These are phyloP conservation scores for Microplitis manilae DNA, from an alignment of 2,888 invertebrate genomes.

Conservation along the genomic window DNA sequence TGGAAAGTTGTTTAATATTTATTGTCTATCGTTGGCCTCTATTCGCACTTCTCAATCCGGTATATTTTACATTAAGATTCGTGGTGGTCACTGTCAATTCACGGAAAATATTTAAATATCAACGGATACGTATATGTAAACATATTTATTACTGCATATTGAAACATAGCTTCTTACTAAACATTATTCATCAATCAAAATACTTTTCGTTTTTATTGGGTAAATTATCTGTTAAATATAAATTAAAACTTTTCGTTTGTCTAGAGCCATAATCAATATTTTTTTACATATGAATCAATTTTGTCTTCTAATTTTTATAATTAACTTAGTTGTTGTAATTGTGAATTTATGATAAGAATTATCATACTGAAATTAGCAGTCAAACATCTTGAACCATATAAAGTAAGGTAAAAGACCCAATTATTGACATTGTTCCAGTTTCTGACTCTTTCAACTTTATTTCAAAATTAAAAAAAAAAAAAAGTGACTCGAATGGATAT, in stretches of 20 bases:
- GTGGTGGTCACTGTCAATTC: constrained; percentile 58
- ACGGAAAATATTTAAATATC: constrained; percentile 68
- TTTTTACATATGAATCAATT: no score
- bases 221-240: neutral
- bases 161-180: neutral
- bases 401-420: no score
- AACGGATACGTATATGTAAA: constrained; percentile 31
- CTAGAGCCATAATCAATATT: no score
- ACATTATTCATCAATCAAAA: neutral
- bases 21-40: constrained; percentile 60
- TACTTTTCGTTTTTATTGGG: neutral
- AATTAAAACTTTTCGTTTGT: neutral
- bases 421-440: no score
- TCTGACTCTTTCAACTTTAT: no score
- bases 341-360: no score
- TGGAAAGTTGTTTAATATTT: constrained; percentile 70
- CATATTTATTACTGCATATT: neutral
- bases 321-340: no score
- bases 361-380: no score
- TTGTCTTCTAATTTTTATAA: no score
- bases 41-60: constrained; percentile 52
- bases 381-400: no score
- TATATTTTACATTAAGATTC: constrained; percentile 58
- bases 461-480: no score
- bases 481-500: no score